A percentile compares a stretch with the other conserved stretches of the same genome.
These are phyloP conservation scores for Brachionus paranguensis DNA, from an alignment of 1,140 invertebrate genomes.

Conservation along the genomic window DNA sequence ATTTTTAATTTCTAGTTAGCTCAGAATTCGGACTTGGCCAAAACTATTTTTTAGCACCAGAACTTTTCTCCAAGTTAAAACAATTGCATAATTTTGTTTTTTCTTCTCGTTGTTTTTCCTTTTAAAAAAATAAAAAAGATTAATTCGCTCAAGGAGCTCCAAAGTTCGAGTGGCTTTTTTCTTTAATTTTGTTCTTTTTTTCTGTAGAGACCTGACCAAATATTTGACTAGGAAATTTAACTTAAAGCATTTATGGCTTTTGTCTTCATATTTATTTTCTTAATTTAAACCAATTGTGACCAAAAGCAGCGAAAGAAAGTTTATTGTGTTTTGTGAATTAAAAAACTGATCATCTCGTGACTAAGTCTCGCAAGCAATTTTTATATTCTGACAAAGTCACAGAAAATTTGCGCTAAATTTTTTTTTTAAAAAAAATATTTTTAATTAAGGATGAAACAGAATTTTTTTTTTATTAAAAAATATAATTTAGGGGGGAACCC, in stretches of 20 bases:
- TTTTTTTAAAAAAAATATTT: neutral
- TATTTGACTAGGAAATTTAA: conserved; percentile 30
- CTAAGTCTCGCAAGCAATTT: neutral
- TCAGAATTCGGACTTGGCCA: neutral
- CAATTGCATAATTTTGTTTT: conserved; percentile 4
- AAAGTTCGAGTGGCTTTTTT: conserved; percentile 12
- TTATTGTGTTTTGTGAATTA: neutral
- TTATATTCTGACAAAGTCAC: neutral
- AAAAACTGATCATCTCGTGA: neutral
- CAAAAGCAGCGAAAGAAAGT: neutral
- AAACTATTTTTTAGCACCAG: neutral
- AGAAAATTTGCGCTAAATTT: neutral
- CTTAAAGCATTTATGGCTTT: neutral
- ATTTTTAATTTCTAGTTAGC: neutral
- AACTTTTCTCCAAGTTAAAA: neutral
- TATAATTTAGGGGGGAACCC: too few species aligned
- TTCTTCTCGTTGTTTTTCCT: neutral
- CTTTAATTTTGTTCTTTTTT: conserved; percentile 2
- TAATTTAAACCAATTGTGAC: neutral
- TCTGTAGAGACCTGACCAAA: neutral
- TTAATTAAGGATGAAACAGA: neutral
- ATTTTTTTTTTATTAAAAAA: too few species aligned
- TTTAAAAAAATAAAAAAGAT: neutral
- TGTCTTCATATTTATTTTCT: conserved; percentile 9
- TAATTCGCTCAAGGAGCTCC: neutral